A percentile compares a stretch with the other conserved stretches of the same genome.
These are phyloP conservation scores for Ceratotherium simum DNA, from an alignment of 2,113 vertebrate species.

Conservation along the genomic window DNA sequence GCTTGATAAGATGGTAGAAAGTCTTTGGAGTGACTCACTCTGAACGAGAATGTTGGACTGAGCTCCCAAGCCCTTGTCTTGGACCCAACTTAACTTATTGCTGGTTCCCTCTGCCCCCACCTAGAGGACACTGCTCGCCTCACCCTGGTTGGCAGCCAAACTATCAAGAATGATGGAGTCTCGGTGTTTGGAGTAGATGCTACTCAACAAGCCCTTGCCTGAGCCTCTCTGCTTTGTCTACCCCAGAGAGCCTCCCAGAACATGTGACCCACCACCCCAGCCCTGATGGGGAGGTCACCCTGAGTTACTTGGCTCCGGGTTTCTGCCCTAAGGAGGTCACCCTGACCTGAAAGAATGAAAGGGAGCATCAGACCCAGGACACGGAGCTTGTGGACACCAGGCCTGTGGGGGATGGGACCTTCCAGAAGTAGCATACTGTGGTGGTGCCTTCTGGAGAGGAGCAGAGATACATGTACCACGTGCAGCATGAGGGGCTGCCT, in stretches of 20 bases:
- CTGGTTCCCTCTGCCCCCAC: not conserved
- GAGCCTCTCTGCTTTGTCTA: not conserved
- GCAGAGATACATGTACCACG: too few relatives aligned
- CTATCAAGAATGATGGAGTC: not conserved
- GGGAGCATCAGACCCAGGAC: not conserved
- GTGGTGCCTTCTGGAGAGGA: not conserved
- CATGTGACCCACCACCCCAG: not conserved
- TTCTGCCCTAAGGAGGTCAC: conserved; percentile 74
- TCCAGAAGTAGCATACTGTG: not conserved
- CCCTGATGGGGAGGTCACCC: not conserved
- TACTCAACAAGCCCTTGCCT: not conserved
- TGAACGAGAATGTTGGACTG: not conserved
- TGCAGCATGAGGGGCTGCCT: not conserved
- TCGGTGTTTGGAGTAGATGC: not conserved
- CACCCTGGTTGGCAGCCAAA: not conserved
- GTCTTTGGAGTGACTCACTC: not conserved
- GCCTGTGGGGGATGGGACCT: not conserved
- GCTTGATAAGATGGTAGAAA: not conserved
- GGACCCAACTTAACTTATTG: too few relatives aligned
- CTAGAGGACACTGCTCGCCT: not conserved
- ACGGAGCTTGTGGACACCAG: not conserved
- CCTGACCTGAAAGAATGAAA: not conserved
- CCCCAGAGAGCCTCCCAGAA: not conserved
- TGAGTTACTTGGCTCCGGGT: not conserved
- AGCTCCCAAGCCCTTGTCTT: not conserved